Base-by-base conservation (phyloP, 2,888 invertebrate genomes). In the Pegoplata infirma region DNA sequence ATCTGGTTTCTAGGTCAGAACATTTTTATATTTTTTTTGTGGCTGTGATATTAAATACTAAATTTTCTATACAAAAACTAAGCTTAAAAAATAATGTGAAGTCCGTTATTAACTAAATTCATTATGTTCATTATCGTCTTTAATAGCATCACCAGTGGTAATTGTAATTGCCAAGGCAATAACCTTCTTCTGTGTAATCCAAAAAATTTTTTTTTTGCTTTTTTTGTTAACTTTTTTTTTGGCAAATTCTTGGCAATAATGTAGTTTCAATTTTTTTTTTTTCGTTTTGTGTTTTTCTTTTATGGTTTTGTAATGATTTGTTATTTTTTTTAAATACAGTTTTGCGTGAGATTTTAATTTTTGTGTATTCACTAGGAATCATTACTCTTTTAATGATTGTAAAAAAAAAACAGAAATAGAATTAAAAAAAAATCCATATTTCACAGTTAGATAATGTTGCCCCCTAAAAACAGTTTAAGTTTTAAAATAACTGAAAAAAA, bases 291-390 rank as follows among this genome's bases (percentile, higher is more conserved):
- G 6, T 25, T 44, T 32, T 36, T 16, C 49, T 36, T 49, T 36
- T 36, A 53, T 53, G 21, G 12, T 0, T 32, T 32, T 32, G 10
- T 16, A 63, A 68, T 36, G 56, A 56, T 51, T 36, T 67, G 5
- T 55, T 55, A 17, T 58, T 49, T 32, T 47, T n/a, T 17, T 25
- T 59, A 69, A 69, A 59, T 69, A 69, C 32, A 12, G 17, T 49
- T 40, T 69, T 69, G 69, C 69, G 69, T 69, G 58, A 10, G 49
- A 23, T 59, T 21, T 16, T 25, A 51, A 19, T 25, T 47, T 68
- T n/a, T 16, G 8, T 14, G 17, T 51, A 51, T 64, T 64, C 16
- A 36, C 21, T 51, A 19, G 21, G 16, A 64, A 64, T 21, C 28
- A 64, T 51, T 14, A 2, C 36, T 7, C 32, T 6, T n/a, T 28